Conservation (phyloP, 2,888 invertebrate genomes). For the Latheticus oryzae region DNA sequence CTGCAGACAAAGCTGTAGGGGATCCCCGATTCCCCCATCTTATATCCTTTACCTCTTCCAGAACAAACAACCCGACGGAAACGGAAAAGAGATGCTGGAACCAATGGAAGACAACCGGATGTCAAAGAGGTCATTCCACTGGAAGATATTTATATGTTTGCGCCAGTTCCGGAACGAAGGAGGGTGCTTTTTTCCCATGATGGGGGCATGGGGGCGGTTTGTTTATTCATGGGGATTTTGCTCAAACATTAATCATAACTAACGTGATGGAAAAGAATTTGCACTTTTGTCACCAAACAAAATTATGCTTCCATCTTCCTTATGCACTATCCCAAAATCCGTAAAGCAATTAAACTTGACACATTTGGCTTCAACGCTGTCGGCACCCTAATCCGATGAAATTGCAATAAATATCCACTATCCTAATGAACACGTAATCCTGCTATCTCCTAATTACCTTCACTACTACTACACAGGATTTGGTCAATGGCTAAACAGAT, state of each 20-base stretch:
- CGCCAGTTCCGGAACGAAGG: conserved; percentile 53
- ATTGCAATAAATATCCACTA: conserved; percentile 58
- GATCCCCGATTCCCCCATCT: conserved; percentile 48
- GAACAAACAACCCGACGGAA: conserved; percentile 61
- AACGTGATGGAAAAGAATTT: too few species aligned
- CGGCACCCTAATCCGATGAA: conserved; percentile 57
- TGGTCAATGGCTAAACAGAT: conserved; percentile 52
- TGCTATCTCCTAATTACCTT: conserved; percentile 60
- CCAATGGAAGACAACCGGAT: conserved; percentile 61
- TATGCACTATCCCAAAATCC: too few species aligned
- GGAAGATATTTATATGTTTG: conserved; percentile 64
- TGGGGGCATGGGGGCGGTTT: conserved; percentile 54
- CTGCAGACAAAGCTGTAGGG: conserved; percentile 55
- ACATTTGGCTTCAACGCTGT: conserved; percentile 42
- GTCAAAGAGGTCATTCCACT: conserved; percentile 63
- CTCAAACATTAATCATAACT: too few species aligned
- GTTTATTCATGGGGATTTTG: conserved; percentile 62
- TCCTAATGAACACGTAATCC: conserved; percentile 61
- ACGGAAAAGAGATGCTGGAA: conserved; percentile 58
- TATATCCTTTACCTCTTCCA: conserved; percentile 50
- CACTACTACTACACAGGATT: conserved; percentile 52
- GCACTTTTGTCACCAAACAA: too few species aligned
- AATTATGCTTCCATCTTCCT: too few species aligned
- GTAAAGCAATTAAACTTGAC: conserved; percentile 17
- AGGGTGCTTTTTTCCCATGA: conserved; percentile 59